phyloP scores from a whole-genome alignment of 2,797 vertebrate genomes.

The Strix occidentalis region DNA sequence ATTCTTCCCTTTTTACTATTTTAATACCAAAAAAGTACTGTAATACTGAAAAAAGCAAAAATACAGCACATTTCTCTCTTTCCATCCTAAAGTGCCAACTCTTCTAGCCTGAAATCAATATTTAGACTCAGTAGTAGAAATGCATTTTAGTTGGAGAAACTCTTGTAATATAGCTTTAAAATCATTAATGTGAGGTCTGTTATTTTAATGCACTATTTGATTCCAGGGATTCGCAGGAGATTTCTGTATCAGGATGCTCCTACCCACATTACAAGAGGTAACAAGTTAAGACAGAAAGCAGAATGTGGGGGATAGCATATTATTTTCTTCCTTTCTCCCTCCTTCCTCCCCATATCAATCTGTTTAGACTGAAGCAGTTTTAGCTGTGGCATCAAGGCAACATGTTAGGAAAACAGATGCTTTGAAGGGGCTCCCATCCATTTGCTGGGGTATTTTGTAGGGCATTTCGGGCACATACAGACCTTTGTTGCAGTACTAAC shows the following conservation, averaged over 20 bases:
- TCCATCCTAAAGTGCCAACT: neutral
- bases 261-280: neutral
- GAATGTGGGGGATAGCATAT: neutral
- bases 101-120: neutral
- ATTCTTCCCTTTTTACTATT: neutral
- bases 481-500: neutral
- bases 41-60: neutral
- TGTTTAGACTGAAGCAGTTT: neutral
- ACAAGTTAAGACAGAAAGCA: neutral
- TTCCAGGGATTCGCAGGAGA: neutral
- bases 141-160: neutral
- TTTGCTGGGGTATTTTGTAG: neutral
- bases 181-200: neutral
- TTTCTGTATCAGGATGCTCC: neutral
- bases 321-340: neutral
- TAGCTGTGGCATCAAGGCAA: neutral
- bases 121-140: neutral
- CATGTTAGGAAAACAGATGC: neutral
- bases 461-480: accelerated
- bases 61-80: neutral
- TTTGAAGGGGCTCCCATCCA: neutral
- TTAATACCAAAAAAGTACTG: neutral
- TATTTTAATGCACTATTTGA: neutral
- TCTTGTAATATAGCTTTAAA: neutral
- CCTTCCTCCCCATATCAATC: neutral